Conservation (phyloP, 2,113 vertebrate genomes). For the Zapus hudsonius region DNA sequence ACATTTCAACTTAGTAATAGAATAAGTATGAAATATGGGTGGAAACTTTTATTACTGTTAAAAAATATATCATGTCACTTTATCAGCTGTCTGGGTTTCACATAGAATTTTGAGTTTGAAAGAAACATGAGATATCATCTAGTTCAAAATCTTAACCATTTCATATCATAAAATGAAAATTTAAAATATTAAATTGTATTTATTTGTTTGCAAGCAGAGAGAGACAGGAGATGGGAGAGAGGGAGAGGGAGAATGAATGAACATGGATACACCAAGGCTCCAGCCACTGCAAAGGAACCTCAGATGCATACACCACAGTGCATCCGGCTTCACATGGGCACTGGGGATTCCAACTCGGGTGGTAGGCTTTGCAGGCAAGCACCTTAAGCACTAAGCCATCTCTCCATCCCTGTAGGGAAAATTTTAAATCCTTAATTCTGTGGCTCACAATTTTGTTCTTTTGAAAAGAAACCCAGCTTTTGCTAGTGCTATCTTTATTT, state of each 20-base stretch:
- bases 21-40: background rate
- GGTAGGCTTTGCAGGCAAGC: no score
- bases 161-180: slow-evolving; percentile 5
- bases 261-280: no score
- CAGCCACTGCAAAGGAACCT: no score
- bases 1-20: background rate
- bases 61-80: background rate
- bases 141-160: background rate
- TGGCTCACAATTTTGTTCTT: background rate
- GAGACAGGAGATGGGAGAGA: no score
- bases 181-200: no score
- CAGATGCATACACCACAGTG: no score
- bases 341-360: no score
- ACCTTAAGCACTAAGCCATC: no score
- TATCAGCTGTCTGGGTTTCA: background rate
- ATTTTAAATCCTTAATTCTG: background rate
- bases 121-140: slow-evolving; percentile 6
- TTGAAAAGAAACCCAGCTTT: background rate
- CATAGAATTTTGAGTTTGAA: background rate
- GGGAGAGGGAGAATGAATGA: no score
- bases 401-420: no score
- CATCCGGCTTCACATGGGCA: no score
- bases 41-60: background rate
- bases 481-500: background rate
- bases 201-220: no score